Base-by-base conservation (phyloP, 1,140 invertebrate species). In the Liolophura sinensis region DNA sequence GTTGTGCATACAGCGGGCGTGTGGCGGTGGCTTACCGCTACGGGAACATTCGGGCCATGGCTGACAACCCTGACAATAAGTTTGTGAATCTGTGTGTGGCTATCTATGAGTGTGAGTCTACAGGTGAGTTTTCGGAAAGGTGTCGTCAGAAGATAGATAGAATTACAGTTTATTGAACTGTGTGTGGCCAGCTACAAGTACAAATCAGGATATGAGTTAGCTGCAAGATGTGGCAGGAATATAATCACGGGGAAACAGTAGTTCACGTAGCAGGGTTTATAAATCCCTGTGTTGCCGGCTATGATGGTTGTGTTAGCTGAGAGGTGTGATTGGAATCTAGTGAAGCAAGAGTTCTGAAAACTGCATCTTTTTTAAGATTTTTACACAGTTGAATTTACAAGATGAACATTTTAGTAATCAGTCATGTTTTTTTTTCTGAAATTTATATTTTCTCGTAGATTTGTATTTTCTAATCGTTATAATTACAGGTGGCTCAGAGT, bases 71-170 rank as follows among this genome's bases (percentile, higher is more conserved):
- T 31, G 91, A 93, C 79, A 90, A 91, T 0, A 88, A 94, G 52
- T 96, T 93, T 83, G 92, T 97, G 50, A 97, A 97, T 83, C 86
- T 98, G 0, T 94, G 82, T 77, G 93, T 99, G 3, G 93, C 94
- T n/a, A 97, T 99, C 69, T 99, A 97, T 85, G 97, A 99, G 84
- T 99, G 97, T 83, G 97, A 99, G 87, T 97, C 95, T 70, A 97
- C 95, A 31, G 97, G 83, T 84, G 52, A 47, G 66, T 24, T 56
- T 60, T 7, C 16, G 5, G 20, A 27, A 58, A 27, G 9, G 18
- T 58, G 56, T 22, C 4, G 22, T 18, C 3, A 7, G 18, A 52
- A 40, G 31, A 40, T 3, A 40, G 31, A n/a, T n/a, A n/a, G n/a
- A n/a, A n/a, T n/a, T n/a, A n/a, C n/a, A n/a, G n/a, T n/a, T n/a